phyloP scores from a whole-genome alignment of 2,888 invertebrate species.

The Melanotus villosus region DNA sequence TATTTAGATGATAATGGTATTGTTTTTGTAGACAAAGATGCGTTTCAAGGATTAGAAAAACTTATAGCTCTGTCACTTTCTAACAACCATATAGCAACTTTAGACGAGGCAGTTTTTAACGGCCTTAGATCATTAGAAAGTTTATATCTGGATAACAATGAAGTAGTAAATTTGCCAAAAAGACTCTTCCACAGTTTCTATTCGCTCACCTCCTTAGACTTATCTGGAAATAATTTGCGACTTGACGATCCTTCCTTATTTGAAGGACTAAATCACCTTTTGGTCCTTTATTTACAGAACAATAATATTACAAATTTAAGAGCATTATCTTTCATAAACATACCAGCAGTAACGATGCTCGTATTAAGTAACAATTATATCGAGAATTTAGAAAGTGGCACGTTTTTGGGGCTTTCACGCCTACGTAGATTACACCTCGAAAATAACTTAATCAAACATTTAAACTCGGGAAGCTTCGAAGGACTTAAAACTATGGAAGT shows the following conservation, averaged over 20 bases:
- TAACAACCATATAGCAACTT: conserved; percentile 21
- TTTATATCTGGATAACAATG: conserved; percentile 33
- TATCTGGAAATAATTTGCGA: conserved; percentile 24
- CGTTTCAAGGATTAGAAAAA: conserved; percentile 7
- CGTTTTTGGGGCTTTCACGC: conserved; percentile 23
- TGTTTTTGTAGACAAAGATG: not conserved
- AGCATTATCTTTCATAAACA: not conserved
- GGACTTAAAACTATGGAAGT: conserved; percentile 12
- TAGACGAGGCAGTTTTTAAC: conserved; percentile 22
- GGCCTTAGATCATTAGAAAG: conserved; percentile 14
- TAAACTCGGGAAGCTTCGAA: conserved; percentile 12
- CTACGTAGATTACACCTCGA: conserved; percentile 35
- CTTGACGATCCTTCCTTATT: conserved; percentile 15
- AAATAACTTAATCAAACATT: conserved; percentile 14
- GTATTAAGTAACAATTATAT: conserved; percentile 26
- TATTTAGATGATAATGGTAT: conserved; percentile 31
- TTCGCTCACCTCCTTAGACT: conserved; percentile 29
- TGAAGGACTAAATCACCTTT: conserved; percentile 27
- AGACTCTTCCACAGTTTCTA: conserved; percentile 7
- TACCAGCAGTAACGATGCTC: conserved; percentile 24
- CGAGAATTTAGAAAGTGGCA: not conserved
- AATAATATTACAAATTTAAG: conserved; percentile 23
- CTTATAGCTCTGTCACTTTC: conserved; percentile 24
- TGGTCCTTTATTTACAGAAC: conserved; percentile 32
- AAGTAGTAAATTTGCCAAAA: conserved; percentile 22